phyloP scores from a whole-genome alignment of 2,113 vertebrate species.

The Sander lucioperca region DNA sequence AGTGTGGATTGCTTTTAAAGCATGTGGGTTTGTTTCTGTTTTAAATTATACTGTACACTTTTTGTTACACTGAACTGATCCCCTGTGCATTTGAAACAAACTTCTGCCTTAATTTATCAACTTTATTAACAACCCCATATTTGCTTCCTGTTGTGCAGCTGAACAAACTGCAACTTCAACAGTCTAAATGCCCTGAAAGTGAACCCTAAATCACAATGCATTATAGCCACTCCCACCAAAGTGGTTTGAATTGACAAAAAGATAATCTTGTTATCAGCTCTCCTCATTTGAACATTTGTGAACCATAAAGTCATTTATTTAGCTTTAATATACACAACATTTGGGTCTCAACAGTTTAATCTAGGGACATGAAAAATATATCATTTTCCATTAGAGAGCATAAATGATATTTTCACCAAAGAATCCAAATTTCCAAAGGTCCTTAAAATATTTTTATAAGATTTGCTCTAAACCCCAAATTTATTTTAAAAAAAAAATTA shows the following conservation, averaged over 20 bases:
- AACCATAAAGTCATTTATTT: neutral
- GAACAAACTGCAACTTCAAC: neutral
- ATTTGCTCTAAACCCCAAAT: neutral
- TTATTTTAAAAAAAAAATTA: too few relatives aligned
- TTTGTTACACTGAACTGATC: neutral
- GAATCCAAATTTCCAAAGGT: neutral
- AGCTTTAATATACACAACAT: neutral
- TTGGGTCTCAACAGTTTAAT: neutral
- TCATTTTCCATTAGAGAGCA: neutral
- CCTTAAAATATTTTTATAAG: neutral
- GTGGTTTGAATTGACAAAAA: neutral
- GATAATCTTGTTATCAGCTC: neutral
- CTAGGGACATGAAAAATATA: conserved; percentile 2
- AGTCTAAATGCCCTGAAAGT: neutral
- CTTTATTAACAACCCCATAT: neutral
- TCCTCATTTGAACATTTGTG: neutral
- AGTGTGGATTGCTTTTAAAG: neutral
- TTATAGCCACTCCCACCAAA: neutral
- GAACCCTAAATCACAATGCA: neutral
- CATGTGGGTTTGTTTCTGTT: neutral
- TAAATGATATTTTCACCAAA: neutral
- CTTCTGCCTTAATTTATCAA: neutral
- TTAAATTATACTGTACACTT: neutral
- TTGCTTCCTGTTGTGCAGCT: conserved; percentile 2
- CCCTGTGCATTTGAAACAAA: neutral